Evolutionary conservation across 1,140 invertebrate species (phyloP), one percentile per base, ranked within the genome.

Genomic region (Nebria ingens): DNA sequence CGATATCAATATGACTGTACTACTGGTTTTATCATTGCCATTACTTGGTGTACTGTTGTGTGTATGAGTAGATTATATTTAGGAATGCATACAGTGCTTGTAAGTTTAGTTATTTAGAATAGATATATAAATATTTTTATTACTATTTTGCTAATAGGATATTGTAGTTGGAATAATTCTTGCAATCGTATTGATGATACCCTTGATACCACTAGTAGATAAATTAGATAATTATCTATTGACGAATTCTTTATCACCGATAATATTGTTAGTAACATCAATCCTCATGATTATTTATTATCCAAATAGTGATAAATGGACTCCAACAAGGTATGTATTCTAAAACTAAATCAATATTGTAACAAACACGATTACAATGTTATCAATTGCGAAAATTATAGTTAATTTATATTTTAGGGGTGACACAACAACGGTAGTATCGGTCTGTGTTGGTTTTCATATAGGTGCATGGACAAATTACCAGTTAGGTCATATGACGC

Each of bases 11-110:
- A 85, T 77, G 83, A 81, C 54, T 70, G 76, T 56, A 62, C 71
- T 29, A 66, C 75, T 65, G 82, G 80, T 3, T 62, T 72, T n/a
- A 52, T 71, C 2, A 66, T 80, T 51, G 79, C 82, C 2, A 65
- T 77, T 29, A 59, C 77, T 1, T 85, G 82, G 89, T 91, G 89
- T 68, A 67, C 75, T 34, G 66, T 92, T 15, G 85, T 95, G 45
- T 92, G 89, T 69, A 71, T 84, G 17, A 94, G 91, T 69, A 75
- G 93, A 64, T 66, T 95, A 2, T 96, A 95, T 70, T 77, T 95
- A 21, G 93, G 93, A 61, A 95, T 96, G 90, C 93, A 96, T 68
- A 86, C 87, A 57, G 81, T 93, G 53, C 71, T 93, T 68, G 86
- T 87, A 72, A 79, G 76, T 69, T 54, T 4, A 29, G 4, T 13